Base-by-base conservation (phyloP, 2,113 vertebrate species). In the Mus spicilegus region DNA sequence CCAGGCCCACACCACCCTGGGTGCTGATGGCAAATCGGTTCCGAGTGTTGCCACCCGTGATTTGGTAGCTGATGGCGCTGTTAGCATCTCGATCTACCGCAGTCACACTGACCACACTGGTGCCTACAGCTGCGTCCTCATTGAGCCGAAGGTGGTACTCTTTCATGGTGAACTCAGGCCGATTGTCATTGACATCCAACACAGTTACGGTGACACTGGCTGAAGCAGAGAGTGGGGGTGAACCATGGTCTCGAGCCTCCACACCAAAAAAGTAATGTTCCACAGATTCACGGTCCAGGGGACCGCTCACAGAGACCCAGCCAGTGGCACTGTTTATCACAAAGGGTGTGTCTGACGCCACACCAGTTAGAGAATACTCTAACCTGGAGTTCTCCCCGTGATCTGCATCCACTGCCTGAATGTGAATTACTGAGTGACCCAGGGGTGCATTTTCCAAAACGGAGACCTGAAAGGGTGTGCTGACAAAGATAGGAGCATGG, bases 11-110 rank as follows among this genome's bases (percentile, higher is more conserved):
- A 28, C 99, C 99, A 0, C 99, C 99, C 10, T 99, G 99, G 0
- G 99, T 99, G 98, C 99, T 99, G 97, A 99, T 99, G 95, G 99
- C 98, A 96, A 99, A 99, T 58, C 99, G 99, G 97, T 99, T 99
- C 76, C 99, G 98, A 0, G 99, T 99, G 98, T 99, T 99, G 67
- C 99, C 99, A 1, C 99, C 99, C 0, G 99, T 99, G 95, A 99
- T 99, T 98, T 99, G 99, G 98, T 99, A 99, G 19, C 99, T 99
- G 95, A 99, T 99, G 5, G 99, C 99, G 26, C 99, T 99, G 98
- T 99, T 99, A 84, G 99, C 99, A 3, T 99, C 99, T 46, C 99
- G 99, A 98, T 99, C 99, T 0, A 99, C 98, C 0, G 99, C 99
- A 0, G 99, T 99, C 87, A 99, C 99, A 0, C 98, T 99, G 93